Evolutionary conservation across 2,113 vertebrate genomes (phyloP), one percentile per base, ranked within the genome.

Genomic region (Antidorcas marsupialis): DNA sequence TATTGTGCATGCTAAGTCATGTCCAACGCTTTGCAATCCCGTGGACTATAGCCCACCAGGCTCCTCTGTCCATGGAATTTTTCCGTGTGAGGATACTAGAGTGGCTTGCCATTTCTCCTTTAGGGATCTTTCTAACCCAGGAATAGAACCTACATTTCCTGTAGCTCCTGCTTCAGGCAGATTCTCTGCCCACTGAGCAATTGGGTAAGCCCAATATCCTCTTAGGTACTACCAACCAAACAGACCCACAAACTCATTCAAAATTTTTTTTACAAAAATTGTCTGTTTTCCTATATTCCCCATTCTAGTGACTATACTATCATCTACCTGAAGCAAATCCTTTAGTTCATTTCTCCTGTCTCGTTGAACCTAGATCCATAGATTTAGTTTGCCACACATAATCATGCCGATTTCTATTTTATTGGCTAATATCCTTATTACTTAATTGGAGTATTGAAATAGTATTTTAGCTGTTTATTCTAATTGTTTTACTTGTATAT

Each of bases 11-110:
- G 19, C 36, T 74, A 19, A 71, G 71, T 74, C 36, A 25, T 25
- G 5, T 25, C 36, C 0, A 0, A 74, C 0, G 0, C 36, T 74
- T 74, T 74, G 36, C 71, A 25, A 43, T 6, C 36, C 36, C 11
- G 25, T 43, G 36, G 36, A 25, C 71, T 43, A 25, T 25, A 74
- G 71, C 71, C 71, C 19, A 12, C 36, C n/a, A 74, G 21, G 21
- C 36, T 74, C 36, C 36, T 43, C 36, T 43, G 11, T 74, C 21
- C 36, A 25, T 74, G 71, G 71, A 43, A 74, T 43, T 43, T 74
- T 74, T 43, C 36, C 36, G 43, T 39, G 71, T 43, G 43, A 43
- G 36, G 36, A 74, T 74, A 74, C 11, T 43, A 14, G 36, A 43
- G 21, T 25, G 11, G 21, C 21, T 43, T 74, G 36, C 21, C 71